Conservation (phyloP, 2,113 vertebrate species). For the Tupaia tana region DNA sequence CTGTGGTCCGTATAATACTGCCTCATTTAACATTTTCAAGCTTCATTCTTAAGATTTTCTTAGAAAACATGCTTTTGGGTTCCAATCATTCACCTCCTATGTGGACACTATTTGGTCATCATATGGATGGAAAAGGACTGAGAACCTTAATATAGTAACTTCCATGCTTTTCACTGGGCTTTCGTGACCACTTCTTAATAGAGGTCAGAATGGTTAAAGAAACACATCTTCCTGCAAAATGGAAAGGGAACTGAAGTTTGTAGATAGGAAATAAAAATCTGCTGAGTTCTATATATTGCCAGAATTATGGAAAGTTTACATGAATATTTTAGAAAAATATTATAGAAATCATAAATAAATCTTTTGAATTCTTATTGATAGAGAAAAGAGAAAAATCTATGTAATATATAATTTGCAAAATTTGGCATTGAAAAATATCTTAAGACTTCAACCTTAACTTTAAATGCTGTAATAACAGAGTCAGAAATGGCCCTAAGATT, state of each 20-base stretch:
- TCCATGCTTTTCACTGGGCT: background rate
- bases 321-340: background rate
- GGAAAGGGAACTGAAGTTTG: background rate
- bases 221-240: conserved; percentile 48
- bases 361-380: conserved; percentile 14
- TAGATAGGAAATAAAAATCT: conserved; percentile 37
- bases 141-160: background rate
- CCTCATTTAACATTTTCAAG: background rate
- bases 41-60: background rate
- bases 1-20: background rate
- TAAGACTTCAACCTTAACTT: background rate
- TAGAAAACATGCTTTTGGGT: background rate
- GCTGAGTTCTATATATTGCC: background rate
- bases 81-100: background rate
- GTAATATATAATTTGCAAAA: background rate
- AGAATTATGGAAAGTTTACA: conserved; percentile 20
- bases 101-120: background rate
- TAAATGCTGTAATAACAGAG: background rate
- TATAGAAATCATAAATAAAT: conserved; percentile 27
- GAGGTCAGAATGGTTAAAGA: conserved; percentile 32
- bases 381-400: conserved; percentile 35
- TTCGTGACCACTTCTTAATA: conserved; percentile 34
- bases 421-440: background rate
- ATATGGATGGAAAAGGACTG: background rate
- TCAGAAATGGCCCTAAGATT: background rate